Base-by-base conservation (phyloP, 2,888 invertebrate species). In the Heliothis peltigera region DNA sequence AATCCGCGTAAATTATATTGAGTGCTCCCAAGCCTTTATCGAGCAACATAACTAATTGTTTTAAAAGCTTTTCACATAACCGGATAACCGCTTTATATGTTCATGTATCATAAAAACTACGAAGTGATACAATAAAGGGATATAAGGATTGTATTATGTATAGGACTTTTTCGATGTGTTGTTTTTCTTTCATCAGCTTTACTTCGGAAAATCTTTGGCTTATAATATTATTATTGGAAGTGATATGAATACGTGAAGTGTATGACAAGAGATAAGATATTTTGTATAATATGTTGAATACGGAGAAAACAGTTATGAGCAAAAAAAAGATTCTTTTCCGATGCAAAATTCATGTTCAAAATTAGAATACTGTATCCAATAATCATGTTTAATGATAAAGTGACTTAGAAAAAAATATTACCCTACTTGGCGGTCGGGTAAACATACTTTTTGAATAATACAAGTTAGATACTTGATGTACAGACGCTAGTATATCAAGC, bases 11-110 rank as follows among this genome's bases (percentile, higher is more conserved):
- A 86, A 87, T 84, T 80, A 83, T 72, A 78, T 85, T 84, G 79
- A 88, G 85, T 84, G 87, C 84, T 77, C 77, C 77, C 74, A 68
- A 81, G 68, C 77, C 70, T 80, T 75, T 86, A 84, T 82, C 81
- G 85, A 80, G 84, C 83, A 84, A 84, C 82, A 80, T 74, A 83
- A 84, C 81, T 89, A 91, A 92, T 92, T 92, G 91, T 88, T 91
- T 90, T 92, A 91, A 92, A 92, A 92, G 92, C 91, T 90, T 90
- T 89, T 84, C 80, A 83, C 81, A 75, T 83, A 79, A 25, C 77
- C 75, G 75, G 82, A 84, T 86, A 87, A 87, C 84, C 84, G 81
- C 82, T 87, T 83, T 70, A 77, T 81, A 77, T n/a, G 39, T 10
- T 19, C 17, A n/a, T 28, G 32, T 44, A n/a, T 74, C 64, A 65